Percentiles rank a stretch among this genome's conserved stretches.
These are phyloP conservation scores for Scolopax rusticola DNA, from an alignment of 2,797 vertebrate genomes.

Conservation along the genomic window DNA sequence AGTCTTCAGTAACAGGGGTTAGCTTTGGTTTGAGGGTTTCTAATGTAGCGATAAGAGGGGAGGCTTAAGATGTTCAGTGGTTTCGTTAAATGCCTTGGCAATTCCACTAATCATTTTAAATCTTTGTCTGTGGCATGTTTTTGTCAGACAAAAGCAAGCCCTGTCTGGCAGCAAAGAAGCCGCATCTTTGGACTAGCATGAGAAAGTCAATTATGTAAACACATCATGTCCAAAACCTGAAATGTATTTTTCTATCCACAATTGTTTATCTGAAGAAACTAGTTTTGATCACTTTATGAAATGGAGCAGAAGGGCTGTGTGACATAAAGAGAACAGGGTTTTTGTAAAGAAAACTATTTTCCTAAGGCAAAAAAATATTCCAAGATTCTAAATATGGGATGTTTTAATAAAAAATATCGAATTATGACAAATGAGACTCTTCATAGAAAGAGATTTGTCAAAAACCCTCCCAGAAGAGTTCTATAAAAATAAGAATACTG, in stretches of 20 bases:
- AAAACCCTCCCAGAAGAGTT: neutral
- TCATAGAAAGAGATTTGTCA: neutral
- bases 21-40: neutral
- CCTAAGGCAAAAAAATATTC: neutral
- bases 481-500: neutral
- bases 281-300: neutral
- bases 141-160: neutral
- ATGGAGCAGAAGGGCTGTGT: neutral
- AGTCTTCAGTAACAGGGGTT: neutral
- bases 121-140: neutral
- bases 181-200: neutral
- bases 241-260: neutral
- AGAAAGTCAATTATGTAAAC: neutral
- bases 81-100: neutral
- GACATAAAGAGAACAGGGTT: neutral
- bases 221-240: neutral
- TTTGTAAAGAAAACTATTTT: neutral
- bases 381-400: neutral
- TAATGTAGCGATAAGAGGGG: neutral
- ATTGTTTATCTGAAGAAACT: conserved; percentile 36
- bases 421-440: neutral
- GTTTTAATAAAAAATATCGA: neutral
- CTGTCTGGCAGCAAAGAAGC: neutral
- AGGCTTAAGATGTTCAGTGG: neutral
- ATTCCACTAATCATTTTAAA: neutral